Percentiles rank a stretch among this genome's conserved stretches.
These are phyloP conservation scores for Stomatorhinus walkeri DNA, from an alignment of 2,797 vertebrate species.

Conservation along the genomic window DNA sequence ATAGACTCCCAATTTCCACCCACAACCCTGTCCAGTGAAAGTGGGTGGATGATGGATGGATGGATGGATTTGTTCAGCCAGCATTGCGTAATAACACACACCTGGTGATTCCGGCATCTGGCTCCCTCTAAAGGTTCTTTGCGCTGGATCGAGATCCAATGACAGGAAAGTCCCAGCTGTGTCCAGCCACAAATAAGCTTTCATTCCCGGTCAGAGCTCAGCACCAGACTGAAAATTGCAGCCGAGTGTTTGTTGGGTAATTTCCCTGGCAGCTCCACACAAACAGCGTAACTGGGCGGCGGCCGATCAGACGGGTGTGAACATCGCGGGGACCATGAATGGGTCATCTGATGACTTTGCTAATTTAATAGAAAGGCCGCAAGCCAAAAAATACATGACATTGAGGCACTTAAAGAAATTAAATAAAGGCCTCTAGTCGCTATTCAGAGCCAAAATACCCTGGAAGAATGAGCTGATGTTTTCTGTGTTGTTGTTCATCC, in stretches of 20 bases:
- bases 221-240: background rate
- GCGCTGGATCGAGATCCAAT: background rate
- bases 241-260: background rate
- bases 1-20: background rate
- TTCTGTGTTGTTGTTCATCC: background rate
- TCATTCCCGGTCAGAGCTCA: background rate
- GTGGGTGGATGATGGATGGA: background rate
- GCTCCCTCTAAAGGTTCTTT: background rate
- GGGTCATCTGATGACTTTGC: slow-evolving; percentile 7
- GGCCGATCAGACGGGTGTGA: background rate
- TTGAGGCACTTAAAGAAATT: slow-evolving; percentile 7
- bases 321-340: background rate
- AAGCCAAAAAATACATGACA: background rate
- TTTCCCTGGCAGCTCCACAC: background rate
- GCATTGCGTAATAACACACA: background rate
- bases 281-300: background rate
- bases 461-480: background rate
- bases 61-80: background rate
- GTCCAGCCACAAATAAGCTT: background rate
- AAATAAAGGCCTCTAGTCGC: background rate
- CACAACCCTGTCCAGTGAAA: background rate
- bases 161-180: background rate
- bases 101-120: background rate
- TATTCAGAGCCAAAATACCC: background rate
- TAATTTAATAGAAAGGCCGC: slow-evolving; percentile 2